Percentiles rank a stretch among this genome's conserved stretches.
phyloP scores from a whole-genome alignment of 1,140 invertebrate species.

The Drosophila ogumai region DNA sequence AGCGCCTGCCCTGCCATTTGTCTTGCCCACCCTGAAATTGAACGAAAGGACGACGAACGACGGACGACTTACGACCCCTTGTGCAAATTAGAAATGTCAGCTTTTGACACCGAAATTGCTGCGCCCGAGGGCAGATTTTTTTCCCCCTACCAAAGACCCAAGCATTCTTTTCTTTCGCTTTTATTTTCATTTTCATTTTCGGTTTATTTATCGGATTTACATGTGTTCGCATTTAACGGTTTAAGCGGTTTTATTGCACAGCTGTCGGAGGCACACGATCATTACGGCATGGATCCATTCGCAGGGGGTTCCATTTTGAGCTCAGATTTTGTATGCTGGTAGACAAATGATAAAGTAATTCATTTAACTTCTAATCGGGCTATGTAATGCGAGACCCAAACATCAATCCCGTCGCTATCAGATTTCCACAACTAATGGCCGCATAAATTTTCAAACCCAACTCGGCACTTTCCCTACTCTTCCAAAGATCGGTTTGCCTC shows the following conservation, averaged over 20 bases:
- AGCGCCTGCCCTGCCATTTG: conserved; percentile 63
- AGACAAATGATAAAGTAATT: conserved; percentile 56
- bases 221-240: conserved; percentile 66
- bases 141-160: neutral
- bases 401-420: conserved; percentile 53
- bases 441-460: conserved; percentile 55
- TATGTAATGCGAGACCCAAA: conserved; percentile 50
- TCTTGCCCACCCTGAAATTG: conserved; percentile 66
- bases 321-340: conserved; percentile 51
- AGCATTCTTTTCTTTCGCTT: conserved; percentile 22
- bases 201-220: conserved; percentile 62
- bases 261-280: conserved; percentile 36
- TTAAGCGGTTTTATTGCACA: conserved; percentile 31
- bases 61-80: conserved; percentile 30
- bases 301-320: conserved; percentile 11
- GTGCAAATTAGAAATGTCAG: conserved; percentile 79
- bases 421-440: conserved; percentile 64
- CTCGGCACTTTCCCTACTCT: conserved; percentile 54
- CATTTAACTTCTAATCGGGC: conserved; percentile 59
- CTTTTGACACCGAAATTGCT: conserved; percentile 78
- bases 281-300: neutral
- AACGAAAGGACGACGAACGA: conserved; percentile 15
- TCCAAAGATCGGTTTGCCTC: conserved; percentile 7
- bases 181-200: conserved; percentile 11
- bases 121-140: conserved; percentile 62